Evolutionary conservation across 1,140 invertebrate genomes (phyloP).

Genomic region (Trachymyrmex cornetzi): DNA sequence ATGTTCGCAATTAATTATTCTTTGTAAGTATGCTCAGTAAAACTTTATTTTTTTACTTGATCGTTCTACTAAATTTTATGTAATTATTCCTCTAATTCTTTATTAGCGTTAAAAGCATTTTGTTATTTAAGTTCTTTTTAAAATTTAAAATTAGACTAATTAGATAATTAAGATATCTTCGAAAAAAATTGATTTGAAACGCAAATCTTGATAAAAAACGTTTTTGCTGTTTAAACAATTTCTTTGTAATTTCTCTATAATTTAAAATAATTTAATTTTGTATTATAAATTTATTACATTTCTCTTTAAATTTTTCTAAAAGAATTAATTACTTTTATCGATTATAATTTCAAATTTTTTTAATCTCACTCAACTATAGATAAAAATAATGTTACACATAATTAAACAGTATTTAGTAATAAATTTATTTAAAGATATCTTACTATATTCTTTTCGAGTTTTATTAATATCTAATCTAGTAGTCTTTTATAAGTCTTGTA

Average conservation of each 20-base stretch:
- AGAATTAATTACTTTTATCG: neutral
- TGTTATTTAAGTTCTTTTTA: neutral
- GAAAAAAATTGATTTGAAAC: neutral
- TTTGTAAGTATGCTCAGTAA: neutral
- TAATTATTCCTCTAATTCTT: neutral
- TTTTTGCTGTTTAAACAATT: neutral
- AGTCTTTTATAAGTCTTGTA: neutral
- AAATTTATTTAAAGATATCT: neutral
- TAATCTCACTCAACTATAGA: neutral
- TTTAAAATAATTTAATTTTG: neutral
- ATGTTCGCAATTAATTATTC: conserved; percentile 13
- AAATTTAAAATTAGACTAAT: neutral
- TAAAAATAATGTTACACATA: neutral
- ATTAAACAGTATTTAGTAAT: neutral
- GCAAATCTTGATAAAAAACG: neutral
- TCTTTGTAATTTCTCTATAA: neutral
- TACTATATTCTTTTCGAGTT: neutral
- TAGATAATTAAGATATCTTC: neutral
- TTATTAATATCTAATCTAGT: neutral
- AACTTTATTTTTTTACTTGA: neutral
- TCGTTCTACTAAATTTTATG: neutral
- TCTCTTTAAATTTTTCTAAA: neutral
- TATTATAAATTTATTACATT: conserved; percentile 13
- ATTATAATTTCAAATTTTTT: neutral
- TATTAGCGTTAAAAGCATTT: neutral